These are phyloP conservation scores for Sminthurinus signatus DNA, from an alignment of 1,140 invertebrate species.

Conservation along the genomic window DNA sequence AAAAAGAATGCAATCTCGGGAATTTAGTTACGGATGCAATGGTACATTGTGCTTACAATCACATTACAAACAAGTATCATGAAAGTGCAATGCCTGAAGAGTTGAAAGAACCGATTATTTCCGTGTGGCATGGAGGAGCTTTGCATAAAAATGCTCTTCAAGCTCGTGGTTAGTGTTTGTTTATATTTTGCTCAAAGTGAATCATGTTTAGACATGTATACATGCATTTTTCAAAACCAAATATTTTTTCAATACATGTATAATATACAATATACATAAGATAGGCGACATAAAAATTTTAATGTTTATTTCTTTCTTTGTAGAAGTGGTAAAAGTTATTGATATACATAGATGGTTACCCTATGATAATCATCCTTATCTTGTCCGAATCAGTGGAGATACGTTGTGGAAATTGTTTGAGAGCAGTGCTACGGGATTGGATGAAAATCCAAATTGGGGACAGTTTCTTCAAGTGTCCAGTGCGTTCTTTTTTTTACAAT, in stretches of 20 bases:
- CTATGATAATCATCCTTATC: slow-evolving; percentile 18
- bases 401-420: slow-evolving; percentile 21
- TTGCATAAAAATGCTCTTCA: slow-evolving; percentile 14
- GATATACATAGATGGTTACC: slow-evolving; percentile 31
- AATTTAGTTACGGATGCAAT: slow-evolving; percentile 25
- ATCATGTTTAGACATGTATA: background rate
- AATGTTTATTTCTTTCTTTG: slow-evolving; percentile 7
- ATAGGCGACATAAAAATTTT: background rate
- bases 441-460: slow-evolving; percentile 12
- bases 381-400: slow-evolving; percentile 11
- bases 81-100: background rate
- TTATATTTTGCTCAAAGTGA: background rate
- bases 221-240: background rate
- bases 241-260: background rate
- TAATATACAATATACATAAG: background rate
- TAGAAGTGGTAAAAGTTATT: background rate
- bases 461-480: slow-evolving; percentile 37
- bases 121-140: slow-evolving; percentile 27
- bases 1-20: slow-evolving; percentile 29
- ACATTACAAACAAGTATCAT: too few species aligned
- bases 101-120: background rate
- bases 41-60: slow-evolving; percentile 19
- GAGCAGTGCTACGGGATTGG: slow-evolving; percentile 9
- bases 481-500: slow-evolving; percentile 7
- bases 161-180: background rate